Percentiles rank a stretch among this genome's conserved stretches.
These are phyloP conservation scores for Pocillopora damicornis DNA, from an alignment of 64 coral and sea anemone species.

Conservation along the genomic window DNA sequence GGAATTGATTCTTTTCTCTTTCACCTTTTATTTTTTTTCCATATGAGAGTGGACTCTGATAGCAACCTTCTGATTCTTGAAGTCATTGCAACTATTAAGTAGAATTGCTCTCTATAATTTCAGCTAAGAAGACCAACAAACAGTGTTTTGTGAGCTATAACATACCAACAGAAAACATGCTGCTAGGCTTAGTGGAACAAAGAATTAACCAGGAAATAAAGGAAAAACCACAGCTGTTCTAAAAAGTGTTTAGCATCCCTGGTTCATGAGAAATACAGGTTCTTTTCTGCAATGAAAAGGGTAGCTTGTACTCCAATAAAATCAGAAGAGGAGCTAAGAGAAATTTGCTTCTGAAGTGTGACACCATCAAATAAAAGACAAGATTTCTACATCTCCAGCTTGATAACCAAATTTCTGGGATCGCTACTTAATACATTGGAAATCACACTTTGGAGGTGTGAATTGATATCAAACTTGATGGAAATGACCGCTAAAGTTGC, in stretches of 20 bases:
- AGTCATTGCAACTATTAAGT: background rate
- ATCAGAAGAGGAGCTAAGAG: background rate
- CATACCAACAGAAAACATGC: constrained; percentile 47
- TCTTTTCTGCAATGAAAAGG: too few species aligned
- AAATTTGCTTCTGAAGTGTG: background rate
- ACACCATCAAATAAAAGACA: too few species aligned
- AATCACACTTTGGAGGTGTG: too few species aligned
- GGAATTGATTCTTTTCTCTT: too few species aligned
- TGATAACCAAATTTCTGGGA: too few species aligned
- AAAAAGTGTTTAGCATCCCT: background rate
- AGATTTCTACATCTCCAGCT: too few species aligned
- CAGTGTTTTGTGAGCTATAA: constrained; percentile 94
- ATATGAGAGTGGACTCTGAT: too few species aligned
- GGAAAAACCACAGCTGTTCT: constrained; percentile 63
- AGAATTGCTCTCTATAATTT: constrained; percentile 24
- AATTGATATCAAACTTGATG: too few species aligned
- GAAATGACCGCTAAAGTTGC: too few species aligned
- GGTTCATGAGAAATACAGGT: background rate
- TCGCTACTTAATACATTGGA: too few species aligned
- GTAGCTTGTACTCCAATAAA: background rate
- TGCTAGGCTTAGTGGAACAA: constrained; percentile 61
- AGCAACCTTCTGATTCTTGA: background rate
- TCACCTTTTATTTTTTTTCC: too few species aligned
- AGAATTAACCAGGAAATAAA: constrained; percentile 79
- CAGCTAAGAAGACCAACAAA: constrained; percentile 88